phyloP scores from a whole-genome alignment of 1,140 invertebrate genomes.

The Phymorhynchus buccinoides region DNA sequence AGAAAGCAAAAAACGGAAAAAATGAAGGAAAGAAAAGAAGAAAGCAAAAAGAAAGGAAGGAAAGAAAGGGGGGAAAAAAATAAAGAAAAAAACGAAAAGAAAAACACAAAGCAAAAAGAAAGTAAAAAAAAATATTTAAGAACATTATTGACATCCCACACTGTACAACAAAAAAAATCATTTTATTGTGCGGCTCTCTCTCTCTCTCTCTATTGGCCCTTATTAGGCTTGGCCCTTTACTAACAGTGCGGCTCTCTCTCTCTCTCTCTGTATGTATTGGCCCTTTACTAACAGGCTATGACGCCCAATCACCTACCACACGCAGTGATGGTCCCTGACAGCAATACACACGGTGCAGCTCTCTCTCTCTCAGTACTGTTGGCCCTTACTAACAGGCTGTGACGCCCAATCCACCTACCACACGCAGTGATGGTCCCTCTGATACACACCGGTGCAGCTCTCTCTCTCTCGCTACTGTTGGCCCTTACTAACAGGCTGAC shows the following conservation, averaged over 20 bases:
- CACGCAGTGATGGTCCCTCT: neutral
- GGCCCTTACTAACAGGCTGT: neutral
- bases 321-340: conserved; percentile 83
- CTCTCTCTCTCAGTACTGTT: neutral
- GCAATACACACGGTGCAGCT: conserved; percentile 86
- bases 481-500: too few species aligned
- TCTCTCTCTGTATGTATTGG: conserved; percentile 83
- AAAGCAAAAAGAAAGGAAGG: too few species aligned
- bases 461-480: neutral
- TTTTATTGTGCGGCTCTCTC: neutral
- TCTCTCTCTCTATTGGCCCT: too few species aligned
- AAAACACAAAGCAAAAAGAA: too few species aligned
- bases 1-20: too few species aligned
- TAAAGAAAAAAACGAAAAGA: too few species aligned
- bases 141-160: too few species aligned
- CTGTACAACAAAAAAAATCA: too few species aligned
- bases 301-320: neutral
- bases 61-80: too few species aligned
- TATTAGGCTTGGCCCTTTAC: neutral
- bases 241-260: conserved; percentile 86
- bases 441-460: neutral
- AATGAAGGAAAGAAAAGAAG: too few species aligned
- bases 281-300: neutral
- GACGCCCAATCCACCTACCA: neutral
- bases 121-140: too few species aligned